A percentile compares a stretch with the other conserved stretches of the same genome.
These are phyloP conservation scores for Crambe crambe DNA, from an alignment of 37 sponge, comb jelly and placozoan species.

Conservation along the genomic window DNA sequence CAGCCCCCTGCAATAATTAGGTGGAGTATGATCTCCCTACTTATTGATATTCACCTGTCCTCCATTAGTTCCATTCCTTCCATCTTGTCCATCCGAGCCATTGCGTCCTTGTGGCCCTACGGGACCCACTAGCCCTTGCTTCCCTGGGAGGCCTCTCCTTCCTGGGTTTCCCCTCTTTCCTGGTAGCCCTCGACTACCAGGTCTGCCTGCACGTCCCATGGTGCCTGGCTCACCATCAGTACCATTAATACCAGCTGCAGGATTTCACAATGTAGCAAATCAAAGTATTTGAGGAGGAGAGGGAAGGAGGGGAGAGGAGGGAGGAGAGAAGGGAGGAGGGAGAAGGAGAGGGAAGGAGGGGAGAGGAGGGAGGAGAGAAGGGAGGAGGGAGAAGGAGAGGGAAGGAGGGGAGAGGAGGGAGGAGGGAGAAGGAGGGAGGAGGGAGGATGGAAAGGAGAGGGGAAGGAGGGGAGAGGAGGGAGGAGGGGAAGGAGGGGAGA, in stretches of 20 bases:
- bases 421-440: too few species aligned
- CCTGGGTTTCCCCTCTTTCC: neutral
- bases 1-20: neutral
- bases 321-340: too few species aligned
- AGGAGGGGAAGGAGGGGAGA: too few species aligned
- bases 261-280: too few species aligned
- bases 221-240: neutral
- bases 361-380: too few species aligned
- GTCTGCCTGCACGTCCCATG: constrained; percentile 5
- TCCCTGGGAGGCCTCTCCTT: neutral
- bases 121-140: neutral
- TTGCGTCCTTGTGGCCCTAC: neutral
- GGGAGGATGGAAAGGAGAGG: too few species aligned
- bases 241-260: constrained; percentile 4
- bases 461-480: too few species aligned
- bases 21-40: neutral
- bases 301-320: neutral
- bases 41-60: too few species aligned
- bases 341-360: too few species aligned
- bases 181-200: neutral
- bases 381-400: too few species aligned
- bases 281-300: too few species aligned
- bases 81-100: neutral
- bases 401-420: neutral
- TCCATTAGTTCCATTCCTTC: neutral